These are phyloP conservation scores for Venustoraphidia nigricollis DNA, from an alignment of 2,888 invertebrate genomes.

Conservation along the genomic window DNA sequence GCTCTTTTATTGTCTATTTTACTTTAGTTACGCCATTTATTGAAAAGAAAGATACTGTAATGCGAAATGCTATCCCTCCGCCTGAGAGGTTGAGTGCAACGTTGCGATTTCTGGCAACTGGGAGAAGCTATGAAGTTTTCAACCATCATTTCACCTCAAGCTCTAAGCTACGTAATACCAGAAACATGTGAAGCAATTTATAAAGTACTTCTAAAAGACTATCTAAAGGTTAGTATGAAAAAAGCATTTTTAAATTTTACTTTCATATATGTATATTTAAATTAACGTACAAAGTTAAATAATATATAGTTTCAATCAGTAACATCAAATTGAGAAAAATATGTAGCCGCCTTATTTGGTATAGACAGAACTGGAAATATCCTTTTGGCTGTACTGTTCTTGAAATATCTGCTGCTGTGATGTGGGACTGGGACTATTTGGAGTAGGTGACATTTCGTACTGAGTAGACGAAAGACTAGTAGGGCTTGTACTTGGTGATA, in stretches of 20 bases:
- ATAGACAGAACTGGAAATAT: too few species aligned
- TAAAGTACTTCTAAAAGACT: slow-evolving; percentile 13
- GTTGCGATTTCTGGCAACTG: slow-evolving; percentile 15
- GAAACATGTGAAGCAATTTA: slow-evolving; percentile 15
- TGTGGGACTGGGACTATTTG: too few species aligned
- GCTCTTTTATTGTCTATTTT: too few species aligned
- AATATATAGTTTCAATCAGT: too few species aligned
- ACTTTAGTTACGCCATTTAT: slow-evolving; percentile 5
- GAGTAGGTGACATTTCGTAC: too few species aligned
- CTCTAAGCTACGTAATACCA: slow-evolving; percentile 15
- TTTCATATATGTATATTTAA: background rate
- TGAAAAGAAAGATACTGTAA: slow-evolving; percentile 9
- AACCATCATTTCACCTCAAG: slow-evolving; percentile 16
- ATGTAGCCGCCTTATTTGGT: too few species aligned
- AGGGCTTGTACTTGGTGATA: too few species aligned
- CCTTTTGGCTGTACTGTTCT: too few species aligned
- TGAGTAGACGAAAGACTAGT: too few species aligned
- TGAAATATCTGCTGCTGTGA: too few species aligned
- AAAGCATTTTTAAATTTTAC: background rate
- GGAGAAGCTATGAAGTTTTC: slow-evolving; percentile 16
- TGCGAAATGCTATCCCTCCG: slow-evolving; percentile 12
- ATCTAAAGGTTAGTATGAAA: slow-evolving; percentile 13
- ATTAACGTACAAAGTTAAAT: too few species aligned
- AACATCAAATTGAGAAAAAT: too few species aligned
- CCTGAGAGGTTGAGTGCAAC: slow-evolving; percentile 14